Evolutionary conservation across 2,888 invertebrate species (phyloP).

Genomic region (Volucella zonaria): DNA sequence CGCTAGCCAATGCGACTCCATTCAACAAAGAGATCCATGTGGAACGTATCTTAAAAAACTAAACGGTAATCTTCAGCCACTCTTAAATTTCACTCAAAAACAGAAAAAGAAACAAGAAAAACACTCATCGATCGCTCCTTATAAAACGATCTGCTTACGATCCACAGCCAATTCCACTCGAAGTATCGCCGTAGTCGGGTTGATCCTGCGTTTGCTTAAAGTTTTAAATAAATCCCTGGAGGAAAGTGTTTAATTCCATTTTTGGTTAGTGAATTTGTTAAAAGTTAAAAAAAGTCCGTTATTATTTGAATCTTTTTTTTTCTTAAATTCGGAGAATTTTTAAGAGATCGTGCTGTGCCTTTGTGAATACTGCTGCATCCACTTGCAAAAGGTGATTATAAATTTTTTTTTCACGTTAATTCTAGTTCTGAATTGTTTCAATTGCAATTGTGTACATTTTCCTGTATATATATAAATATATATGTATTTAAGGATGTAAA

Average conservation of each 20-base stretch:
- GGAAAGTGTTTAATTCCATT: conserved; percentile 1
- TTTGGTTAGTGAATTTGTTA: too few species aligned
- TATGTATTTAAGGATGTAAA: too few species aligned
- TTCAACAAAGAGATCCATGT: background rate
- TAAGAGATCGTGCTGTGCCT: background rate
- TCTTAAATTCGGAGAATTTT: background rate
- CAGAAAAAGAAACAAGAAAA: background rate
- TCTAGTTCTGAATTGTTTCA: too few species aligned
- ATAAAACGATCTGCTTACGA: conserved; percentile 57
- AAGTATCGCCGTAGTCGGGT: conserved; percentile 46
- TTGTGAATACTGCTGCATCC: too few species aligned
- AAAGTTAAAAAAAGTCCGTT: background rate
- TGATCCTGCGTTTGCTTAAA: background rate
- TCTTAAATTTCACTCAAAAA: background rate
- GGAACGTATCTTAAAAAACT: background rate
- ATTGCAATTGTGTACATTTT: too few species aligned
- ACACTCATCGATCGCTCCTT: conserved; percentile 11
- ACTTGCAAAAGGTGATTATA: too few species aligned
- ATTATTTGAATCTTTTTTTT: background rate
- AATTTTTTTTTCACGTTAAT: too few species aligned
- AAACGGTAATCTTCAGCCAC: background rate
- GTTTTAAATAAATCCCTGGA: background rate
- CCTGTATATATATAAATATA: too few species aligned
- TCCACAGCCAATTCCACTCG: conserved; percentile 64
- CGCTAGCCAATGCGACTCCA: background rate